Conservation (phyloP, 2,888 invertebrate genomes). For the Xanthorhoe designata region DNA sequence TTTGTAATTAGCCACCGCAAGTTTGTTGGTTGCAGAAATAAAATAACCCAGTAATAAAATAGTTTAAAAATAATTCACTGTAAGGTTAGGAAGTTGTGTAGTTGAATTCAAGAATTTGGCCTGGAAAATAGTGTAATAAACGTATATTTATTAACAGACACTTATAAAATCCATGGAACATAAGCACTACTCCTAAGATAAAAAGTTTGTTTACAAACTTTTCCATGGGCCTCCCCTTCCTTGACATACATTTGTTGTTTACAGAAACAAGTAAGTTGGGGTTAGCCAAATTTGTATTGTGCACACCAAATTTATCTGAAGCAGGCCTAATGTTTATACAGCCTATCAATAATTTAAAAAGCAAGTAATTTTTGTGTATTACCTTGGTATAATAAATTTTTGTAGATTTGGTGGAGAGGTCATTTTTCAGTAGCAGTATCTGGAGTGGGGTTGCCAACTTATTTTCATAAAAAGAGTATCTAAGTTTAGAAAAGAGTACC, state of each 20-base stretch:
- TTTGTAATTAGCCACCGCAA: constrained; percentile 53
- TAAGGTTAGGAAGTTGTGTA: constrained; percentile 77
- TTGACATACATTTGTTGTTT: not conserved
- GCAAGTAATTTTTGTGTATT: too few relatives aligned
- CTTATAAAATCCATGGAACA: not conserved
- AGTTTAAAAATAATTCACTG: constrained; percentile 76
- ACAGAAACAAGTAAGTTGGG: not conserved
- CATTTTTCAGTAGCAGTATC: too few relatives aligned
- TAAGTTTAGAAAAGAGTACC: too few relatives aligned
- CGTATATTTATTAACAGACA: constrained; percentile 3
- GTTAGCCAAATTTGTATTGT: not conserved
- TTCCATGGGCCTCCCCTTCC: constrained; percentile 23
- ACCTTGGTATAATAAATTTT: too few relatives aligned
- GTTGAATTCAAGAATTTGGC: constrained; percentile 49
- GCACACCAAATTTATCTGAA: not conserved
- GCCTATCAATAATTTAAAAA: too few relatives aligned
- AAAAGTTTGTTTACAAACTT: constrained; percentile 63
- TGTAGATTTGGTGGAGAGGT: too few relatives aligned
- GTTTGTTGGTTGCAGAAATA: constrained; percentile 47
- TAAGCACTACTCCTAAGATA: constrained; percentile 14
- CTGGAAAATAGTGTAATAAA: constrained; percentile 7
- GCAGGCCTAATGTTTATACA: too few relatives aligned
- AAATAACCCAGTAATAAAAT: constrained; percentile 59
- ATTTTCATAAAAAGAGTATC: too few relatives aligned
- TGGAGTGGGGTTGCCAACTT: too few relatives aligned